Conservation (phyloP, 2,113 vertebrate genomes). For the Pipra filicauda region DNA sequence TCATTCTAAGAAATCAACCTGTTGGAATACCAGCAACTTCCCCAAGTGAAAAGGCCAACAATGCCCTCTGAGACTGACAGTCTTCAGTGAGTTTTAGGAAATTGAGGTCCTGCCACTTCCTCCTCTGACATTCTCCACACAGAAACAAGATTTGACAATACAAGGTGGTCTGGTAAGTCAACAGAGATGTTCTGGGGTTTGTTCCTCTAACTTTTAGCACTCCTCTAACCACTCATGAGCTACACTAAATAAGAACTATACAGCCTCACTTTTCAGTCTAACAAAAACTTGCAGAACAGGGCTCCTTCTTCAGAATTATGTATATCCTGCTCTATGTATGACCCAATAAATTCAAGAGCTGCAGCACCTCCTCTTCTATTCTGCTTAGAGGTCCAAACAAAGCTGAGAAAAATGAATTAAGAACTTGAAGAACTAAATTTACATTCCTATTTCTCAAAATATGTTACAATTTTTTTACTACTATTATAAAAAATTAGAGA, state of each 20-base stretch:
- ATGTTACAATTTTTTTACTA: background rate
- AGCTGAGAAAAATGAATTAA: background rate
- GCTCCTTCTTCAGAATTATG: background rate
- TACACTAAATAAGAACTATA: background rate
- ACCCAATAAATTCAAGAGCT: background rate
- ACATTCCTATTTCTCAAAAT: background rate
- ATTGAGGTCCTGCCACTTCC: background rate
- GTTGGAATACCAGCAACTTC: background rate
- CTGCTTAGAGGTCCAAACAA: background rate
- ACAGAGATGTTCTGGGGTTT: background rate
- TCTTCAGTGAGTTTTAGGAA: background rate
- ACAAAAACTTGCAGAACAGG: background rate
- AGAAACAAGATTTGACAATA: background rate
- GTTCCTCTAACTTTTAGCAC: background rate
- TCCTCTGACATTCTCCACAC: background rate
- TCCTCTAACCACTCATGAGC: background rate
- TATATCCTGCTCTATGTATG: background rate
- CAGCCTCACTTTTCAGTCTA: background rate
- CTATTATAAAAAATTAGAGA: background rate
- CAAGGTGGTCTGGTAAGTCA: background rate
- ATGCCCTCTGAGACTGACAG: background rate
- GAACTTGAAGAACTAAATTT: background rate
- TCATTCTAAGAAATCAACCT: background rate
- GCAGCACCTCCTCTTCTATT: background rate
- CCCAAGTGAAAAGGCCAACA: background rate